Evolutionary conservation across 2,113 vertebrate species (phyloP).

Genomic region (Machaerirhynchus nigripectus): DNA sequence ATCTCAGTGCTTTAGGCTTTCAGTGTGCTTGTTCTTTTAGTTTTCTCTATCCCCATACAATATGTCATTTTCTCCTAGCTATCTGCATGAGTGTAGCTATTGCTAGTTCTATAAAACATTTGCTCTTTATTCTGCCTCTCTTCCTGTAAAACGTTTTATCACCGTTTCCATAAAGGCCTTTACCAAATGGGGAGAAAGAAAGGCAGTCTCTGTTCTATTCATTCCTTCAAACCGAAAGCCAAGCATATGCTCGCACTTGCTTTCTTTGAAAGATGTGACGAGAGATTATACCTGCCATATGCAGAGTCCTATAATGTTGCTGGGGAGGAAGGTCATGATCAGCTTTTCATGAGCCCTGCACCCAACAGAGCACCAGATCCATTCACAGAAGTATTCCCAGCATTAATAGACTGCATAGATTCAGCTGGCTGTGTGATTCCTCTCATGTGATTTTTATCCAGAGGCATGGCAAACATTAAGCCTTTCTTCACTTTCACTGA

Average conservation of each 20-base stretch:
- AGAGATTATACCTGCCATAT: not conserved
- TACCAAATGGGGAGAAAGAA: not conserved
- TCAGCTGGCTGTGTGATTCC: not conserved
- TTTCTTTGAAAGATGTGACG: not conserved
- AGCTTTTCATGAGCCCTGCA: not conserved
- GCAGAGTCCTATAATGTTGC: not conserved
- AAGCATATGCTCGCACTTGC: not conserved
- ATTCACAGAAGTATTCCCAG: not conserved
- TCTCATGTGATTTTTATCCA: conserved; percentile 5
- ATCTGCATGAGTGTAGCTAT: not conserved
- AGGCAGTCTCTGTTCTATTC: not conserved
- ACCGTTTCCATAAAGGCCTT: not conserved
- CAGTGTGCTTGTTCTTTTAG: not conserved
- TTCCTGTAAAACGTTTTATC: conserved; percentile 11
- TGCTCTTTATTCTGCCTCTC: conserved; percentile 17
- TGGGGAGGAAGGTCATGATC: not conserved
- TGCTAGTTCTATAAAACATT: not conserved
- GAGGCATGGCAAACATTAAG: not conserved
- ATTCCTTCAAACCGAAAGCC: not conserved
- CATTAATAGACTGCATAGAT: not conserved
- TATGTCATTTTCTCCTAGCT: not conserved
- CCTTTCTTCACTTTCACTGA: conserved; percentile 1
- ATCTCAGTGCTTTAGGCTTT: not conserved
- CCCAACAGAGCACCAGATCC: not conserved
- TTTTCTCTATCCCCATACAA: not conserved